These are phyloP conservation scores for Pseudolaguvia tuberculata DNA, from an alignment of 2,113 vertebrate genomes.

Conservation along the genomic window DNA sequence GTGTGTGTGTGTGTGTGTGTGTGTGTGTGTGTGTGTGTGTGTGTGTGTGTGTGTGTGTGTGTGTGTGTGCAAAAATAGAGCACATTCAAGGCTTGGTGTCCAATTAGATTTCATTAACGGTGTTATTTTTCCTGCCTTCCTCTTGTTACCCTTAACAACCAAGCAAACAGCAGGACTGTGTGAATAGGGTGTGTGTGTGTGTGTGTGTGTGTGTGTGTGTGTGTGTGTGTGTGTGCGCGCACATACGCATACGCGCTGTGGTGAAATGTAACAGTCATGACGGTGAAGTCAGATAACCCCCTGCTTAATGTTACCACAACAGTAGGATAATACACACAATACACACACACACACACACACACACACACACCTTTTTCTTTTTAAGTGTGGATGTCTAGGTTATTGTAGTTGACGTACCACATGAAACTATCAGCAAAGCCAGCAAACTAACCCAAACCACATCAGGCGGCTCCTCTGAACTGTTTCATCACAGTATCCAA, in stretches of 20 bases:
- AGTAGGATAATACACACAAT: background rate
- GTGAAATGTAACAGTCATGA: slow-evolving; percentile 19
- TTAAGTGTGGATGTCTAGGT: background rate
- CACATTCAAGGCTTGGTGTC: slow-evolving; percentile 12
- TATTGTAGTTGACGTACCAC: background rate
- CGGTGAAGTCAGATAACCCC: slow-evolving; percentile 1
- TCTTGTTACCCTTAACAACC: slow-evolving; percentile 47
- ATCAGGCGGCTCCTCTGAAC: background rate
- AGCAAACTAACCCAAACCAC: background rate
- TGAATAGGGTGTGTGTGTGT: background rate
- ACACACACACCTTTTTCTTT: background rate
- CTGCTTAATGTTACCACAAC: slow-evolving; percentile 10
- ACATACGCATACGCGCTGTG: too few relatives aligned
- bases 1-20: slow-evolving; percentile 12
- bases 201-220: background rate
- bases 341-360: slow-evolving; percentile 13
- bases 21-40: background rate
- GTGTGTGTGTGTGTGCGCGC: background rate
- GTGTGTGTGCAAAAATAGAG: slow-evolving; percentile 24
- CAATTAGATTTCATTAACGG: slow-evolving; percentile 41
- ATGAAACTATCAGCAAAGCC: background rate
- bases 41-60: background rate
- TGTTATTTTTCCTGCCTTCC: slow-evolving; percentile 34
- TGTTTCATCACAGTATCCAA: background rate
- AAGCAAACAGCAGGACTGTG: slow-evolving; percentile 41